Conservation (phyloP, 2,797 vertebrate genomes). For the Tympanoctomys barrerae region DNA sequence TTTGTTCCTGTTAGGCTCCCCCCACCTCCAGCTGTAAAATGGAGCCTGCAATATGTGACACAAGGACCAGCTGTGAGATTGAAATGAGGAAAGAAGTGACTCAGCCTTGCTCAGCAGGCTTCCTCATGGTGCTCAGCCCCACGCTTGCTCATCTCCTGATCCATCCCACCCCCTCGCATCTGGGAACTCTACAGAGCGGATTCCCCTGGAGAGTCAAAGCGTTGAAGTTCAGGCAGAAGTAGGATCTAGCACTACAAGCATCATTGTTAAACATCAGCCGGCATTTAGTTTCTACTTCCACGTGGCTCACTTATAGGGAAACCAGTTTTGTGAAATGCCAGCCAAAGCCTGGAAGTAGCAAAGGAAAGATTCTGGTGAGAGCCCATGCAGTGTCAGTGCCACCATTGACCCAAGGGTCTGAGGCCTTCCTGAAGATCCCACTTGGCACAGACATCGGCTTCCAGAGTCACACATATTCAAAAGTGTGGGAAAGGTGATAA, state of each 20-base stretch:
- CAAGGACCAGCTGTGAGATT: background rate
- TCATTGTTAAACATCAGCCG: background rate
- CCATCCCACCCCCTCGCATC: background rate
- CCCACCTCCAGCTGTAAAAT: background rate
- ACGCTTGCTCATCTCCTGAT: background rate
- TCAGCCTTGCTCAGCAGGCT: background rate
- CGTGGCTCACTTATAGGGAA: background rate
- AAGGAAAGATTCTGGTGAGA: background rate
- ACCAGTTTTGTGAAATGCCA: background rate
- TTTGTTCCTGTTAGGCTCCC: slow-evolving; percentile 2
- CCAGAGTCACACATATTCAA: background rate
- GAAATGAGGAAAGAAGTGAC: background rate
- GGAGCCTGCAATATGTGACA: background rate
- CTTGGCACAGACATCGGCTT: background rate
- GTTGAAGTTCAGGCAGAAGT: background rate
- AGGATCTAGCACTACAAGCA: background rate
- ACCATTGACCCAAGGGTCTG: background rate
- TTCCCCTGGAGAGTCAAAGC: background rate
- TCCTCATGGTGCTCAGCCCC: background rate
- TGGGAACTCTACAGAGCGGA: background rate
- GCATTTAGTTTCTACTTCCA: background rate
- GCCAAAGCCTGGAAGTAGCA: background rate
- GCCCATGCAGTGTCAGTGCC: background rate
- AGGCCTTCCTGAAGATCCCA: background rate
- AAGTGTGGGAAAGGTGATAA: background rate